Base-by-base conservation (phyloP, 1,140 invertebrate species). In the Octopus bimaculoides region DNA sequence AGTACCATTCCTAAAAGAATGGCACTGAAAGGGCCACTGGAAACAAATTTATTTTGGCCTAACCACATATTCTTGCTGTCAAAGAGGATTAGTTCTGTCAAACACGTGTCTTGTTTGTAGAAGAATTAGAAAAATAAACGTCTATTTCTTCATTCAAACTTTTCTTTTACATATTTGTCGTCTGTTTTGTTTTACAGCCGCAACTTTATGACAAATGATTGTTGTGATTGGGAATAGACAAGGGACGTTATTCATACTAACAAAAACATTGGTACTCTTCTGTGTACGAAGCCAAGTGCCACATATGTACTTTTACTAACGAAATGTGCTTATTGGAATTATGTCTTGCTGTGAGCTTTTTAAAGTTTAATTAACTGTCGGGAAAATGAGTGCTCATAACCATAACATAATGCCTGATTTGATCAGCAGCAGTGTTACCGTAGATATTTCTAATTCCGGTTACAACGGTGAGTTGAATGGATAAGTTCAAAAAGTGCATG, bases 391-490 rank as follows among this genome's bases (percentile, higher is more conserved):
- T 7, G 26, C 20, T 52, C 73, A 74, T 74, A 74, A 61, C 56
- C 66, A 71, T 14, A 71, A 78, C 54, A 61, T 61, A 53, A 85
- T 87, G 75, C 86, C 85, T 8, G 86, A 87, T 79, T 79, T 87
- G 5, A 87, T 87, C 4, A 86, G 86, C 75, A 87, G 86, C 78
- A 87, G 86, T 71, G 86, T 87, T 10, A 83, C 77, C 54, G 41
- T 77, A 0, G 77, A 56, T 54, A 14, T 71, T 14, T n/a, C 17
- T 20, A 71, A 14, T 17, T 14, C 17, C 8, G 66, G 66, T n/a
- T 20, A 71, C 66, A 71, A 14, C 5, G 66, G 66, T n/a, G 66
- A 20, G 14, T 9, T 14, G 14, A 17, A 3, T 12, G 14, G 14
- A 12, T 6, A 71, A 71, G 14, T 61, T 61, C 9, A 61, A 2